These are phyloP conservation scores for Hetaerina titia DNA, from an alignment of 2,888 invertebrate genomes.

Conservation along the genomic window DNA sequence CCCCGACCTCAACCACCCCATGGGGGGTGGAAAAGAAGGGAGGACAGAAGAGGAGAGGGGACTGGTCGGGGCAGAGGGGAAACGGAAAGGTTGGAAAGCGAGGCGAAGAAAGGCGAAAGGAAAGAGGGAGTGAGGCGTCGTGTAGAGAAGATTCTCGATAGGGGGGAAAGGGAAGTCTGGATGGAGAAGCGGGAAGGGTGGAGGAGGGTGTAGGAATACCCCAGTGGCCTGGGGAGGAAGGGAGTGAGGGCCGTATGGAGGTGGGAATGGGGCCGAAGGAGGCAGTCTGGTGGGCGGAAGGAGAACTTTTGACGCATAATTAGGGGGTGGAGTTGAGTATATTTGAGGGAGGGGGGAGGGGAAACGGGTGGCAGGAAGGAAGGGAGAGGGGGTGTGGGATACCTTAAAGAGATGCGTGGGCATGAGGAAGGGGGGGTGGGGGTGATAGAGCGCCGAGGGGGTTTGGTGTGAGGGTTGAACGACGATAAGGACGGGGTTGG, in stretches of 20 bases:
- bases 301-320: constrained; percentile 51
- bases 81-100: not conserved
- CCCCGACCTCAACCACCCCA: not conserved
- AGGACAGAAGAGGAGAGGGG: not conserved
- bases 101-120: constrained; percentile 9
- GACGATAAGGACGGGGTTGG: not conserved
- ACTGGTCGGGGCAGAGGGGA: not conserved
- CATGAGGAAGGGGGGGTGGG: not conserved
- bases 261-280: not conserved
- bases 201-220: not conserved
- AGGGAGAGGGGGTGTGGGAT: not conserved
- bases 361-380: not conserved
- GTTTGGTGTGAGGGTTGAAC: not conserved
- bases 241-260: not conserved
- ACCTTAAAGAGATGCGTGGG: not conserved
- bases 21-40: not conserved
- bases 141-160: not conserved
- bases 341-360: not conserved
- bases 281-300: not conserved
- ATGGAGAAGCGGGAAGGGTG: not conserved
- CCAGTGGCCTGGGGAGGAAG: not conserved
- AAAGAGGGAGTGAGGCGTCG: not conserved
- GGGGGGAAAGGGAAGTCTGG: not conserved
- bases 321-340: constrained; percentile 50
- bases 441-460: not conserved